Conservation (phyloP, 2,113 vertebrate species). For the Cephalopholis sonnerati region DNA sequence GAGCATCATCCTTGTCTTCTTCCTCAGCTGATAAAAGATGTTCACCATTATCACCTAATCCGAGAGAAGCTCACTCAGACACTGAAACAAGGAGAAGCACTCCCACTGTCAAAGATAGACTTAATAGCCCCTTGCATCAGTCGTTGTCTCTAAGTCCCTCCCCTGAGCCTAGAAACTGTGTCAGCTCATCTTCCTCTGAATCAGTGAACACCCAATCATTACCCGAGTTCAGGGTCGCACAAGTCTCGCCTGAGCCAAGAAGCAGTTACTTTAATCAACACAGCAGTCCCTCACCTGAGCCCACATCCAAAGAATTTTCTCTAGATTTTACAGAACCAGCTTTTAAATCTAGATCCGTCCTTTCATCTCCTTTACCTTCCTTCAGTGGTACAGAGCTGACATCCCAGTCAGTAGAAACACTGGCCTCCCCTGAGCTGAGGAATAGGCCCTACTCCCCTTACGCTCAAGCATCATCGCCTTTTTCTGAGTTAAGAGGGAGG, state of each 20-base stretch:
- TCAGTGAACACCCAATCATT: slow-evolving; percentile 33
- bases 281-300: slow-evolving; percentile 45
- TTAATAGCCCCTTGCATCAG: slow-evolving; percentile 51
- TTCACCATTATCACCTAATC: slow-evolving; percentile 52
- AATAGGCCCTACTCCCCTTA: slow-evolving; percentile 42
- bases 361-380: slow-evolving; percentile 48
- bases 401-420: slow-evolving; percentile 42
- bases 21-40: slow-evolving; percentile 59
- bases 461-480: slow-evolving; percentile 64
- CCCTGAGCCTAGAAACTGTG: slow-evolving; percentile 49
- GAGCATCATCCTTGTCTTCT: slow-evolving; percentile 58
- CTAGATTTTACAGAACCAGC: slow-evolving; percentile 40
- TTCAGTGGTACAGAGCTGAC: slow-evolving; percentile 36
- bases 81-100: slow-evolving; percentile 52
- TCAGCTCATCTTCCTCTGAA: slow-evolving; percentile 40
- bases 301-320: slow-evolving; percentile 15
- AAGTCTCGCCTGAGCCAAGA: slow-evolving; percentile 32
- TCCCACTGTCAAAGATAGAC: slow-evolving; percentile 44
- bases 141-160: slow-evolving; percentile 55
- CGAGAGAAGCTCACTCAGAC: slow-evolving; percentile 33
- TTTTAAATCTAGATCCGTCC: slow-evolving; percentile 44
- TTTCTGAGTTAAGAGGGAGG: slow-evolving; percentile 64
- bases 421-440: slow-evolving; percentile 44
- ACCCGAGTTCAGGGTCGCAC: slow-evolving; percentile 21
- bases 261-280: slow-evolving; percentile 31